Evolutionary conservation across 2,113 vertebrate species (phyloP).

Genomic region (Eptesicus fuscus): DNA sequence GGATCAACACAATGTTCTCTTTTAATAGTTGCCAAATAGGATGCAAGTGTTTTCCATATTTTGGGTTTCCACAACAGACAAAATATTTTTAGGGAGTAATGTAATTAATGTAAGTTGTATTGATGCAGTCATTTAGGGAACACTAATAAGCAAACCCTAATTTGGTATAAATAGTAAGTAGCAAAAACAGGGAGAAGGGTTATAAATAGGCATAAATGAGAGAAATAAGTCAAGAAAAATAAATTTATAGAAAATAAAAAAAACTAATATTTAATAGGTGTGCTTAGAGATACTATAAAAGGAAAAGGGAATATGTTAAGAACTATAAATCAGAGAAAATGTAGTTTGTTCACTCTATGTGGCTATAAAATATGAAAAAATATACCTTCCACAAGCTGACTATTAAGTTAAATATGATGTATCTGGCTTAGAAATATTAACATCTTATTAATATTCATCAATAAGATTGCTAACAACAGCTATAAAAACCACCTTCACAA

Average conservation of each 20-base stretch:
- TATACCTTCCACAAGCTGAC: conserved; percentile 31
- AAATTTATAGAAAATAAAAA: neutral
- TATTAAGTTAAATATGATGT: conserved; percentile 25
- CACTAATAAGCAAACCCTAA: neutral
- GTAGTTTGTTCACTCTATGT: conserved; percentile 42
- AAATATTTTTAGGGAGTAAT: neutral
- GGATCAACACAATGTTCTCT: neutral
- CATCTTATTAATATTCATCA: neutral
- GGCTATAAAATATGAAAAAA: conserved; percentile 50
- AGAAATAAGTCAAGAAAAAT: neutral
- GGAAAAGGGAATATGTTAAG: neutral
- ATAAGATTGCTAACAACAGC: conserved; percentile 16
- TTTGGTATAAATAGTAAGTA: neutral
- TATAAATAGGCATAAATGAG: neutral
- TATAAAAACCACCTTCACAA: conserved; percentile 47
- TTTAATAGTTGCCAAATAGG: neutral
- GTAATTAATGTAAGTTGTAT: neutral
- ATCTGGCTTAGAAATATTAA: conserved; percentile 41
- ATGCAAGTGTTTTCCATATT: neutral
- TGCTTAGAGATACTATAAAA: neutral
- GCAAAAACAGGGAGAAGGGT: conserved; percentile 8
- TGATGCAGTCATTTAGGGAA: neutral
- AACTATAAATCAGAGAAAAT: conserved; percentile 40
- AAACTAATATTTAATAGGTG: neutral
- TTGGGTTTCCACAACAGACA: neutral